These are phyloP conservation scores for Proterorhinus semilunaris DNA, from an alignment of 2,113 vertebrate species.

Conservation along the genomic window DNA sequence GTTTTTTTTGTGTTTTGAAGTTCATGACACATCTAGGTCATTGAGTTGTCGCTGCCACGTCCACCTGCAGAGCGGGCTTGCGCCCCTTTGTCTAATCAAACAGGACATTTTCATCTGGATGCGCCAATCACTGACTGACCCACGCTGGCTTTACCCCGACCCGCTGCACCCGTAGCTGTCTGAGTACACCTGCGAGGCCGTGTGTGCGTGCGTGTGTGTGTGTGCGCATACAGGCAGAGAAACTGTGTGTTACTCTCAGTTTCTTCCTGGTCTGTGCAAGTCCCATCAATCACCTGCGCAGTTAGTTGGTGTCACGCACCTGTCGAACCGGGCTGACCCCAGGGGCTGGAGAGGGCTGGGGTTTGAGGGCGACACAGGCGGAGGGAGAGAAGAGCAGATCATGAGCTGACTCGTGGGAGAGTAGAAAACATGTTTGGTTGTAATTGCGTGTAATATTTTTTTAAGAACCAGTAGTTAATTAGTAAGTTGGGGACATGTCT, in stretches of 20 bases:
- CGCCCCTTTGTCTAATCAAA: slow-evolving; percentile 29
- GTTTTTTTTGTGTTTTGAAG: neutral
- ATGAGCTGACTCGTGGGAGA: neutral
- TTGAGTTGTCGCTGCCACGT: slow-evolving; percentile 1
- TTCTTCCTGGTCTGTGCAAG: slow-evolving; percentile 10
- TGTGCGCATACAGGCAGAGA: slow-evolving; percentile 18
- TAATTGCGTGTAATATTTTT: no score
- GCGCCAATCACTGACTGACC: slow-evolving; percentile 33
- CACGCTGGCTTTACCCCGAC: neutral
- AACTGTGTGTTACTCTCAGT: neutral
- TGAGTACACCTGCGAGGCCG: slow-evolving; percentile 41
- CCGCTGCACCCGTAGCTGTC: slow-evolving; percentile 26
- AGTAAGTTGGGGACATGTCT: no score
- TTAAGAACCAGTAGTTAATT: no score
- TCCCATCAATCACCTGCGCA: slow-evolving; percentile 26
- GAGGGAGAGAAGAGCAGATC: neutral
- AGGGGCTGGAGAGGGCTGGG: neutral
- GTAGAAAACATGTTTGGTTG: neutral
- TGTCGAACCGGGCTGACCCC: slow-evolving; percentile 18
- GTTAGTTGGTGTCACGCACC: slow-evolving; percentile 32
- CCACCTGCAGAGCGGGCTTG: slow-evolving; percentile 8
- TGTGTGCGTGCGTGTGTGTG: slow-evolving; percentile 21
- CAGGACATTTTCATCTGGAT: slow-evolving; percentile 14
- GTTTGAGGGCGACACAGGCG: neutral
- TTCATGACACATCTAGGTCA: slow-evolving; percentile 1